phyloP scores from a whole-genome alignment of 2,888 invertebrate genomes.

The Hyles lineata region DNA sequence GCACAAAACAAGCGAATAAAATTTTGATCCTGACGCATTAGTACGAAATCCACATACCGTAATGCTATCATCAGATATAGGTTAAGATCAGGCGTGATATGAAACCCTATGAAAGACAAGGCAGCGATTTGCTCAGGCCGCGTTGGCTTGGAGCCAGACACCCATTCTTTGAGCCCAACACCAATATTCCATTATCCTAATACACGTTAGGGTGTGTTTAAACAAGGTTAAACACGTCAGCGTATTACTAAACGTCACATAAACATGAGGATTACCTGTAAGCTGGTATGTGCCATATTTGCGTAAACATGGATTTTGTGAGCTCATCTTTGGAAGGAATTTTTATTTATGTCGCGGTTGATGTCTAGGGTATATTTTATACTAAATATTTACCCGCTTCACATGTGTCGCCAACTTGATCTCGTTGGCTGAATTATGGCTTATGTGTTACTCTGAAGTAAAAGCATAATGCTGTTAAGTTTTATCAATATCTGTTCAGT shows the following conservation, averaged over 20 bases:
- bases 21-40: background rate
- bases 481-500: too few relatives aligned
- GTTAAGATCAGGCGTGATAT: conserved; percentile 37
- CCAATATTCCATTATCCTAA: conserved; percentile 70
- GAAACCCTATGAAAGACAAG: conserved; percentile 52
- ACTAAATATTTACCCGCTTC: too few relatives aligned
- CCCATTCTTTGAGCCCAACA: conserved; percentile 70
- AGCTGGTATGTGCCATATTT: background rate
- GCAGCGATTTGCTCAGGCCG: conserved; percentile 54
- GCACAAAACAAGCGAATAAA: too few relatives aligned
- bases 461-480: too few relatives aligned
- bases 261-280: conserved; percentile 21
- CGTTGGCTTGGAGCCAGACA: conserved; percentile 65
- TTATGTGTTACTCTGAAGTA: too few relatives aligned
- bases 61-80: conserved; percentile 8
- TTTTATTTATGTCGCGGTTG: background rate
- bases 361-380: background rate
- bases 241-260: conserved; percentile 9
- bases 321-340: background rate
- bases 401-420: too few relatives aligned
- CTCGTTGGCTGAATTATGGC: too few relatives aligned
- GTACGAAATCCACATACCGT: background rate
- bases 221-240: conserved; percentile 6
- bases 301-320: background rate
- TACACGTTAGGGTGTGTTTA: conserved; percentile 33